Evolutionary conservation across 53 echinoderm and acorn worm species (phyloP).

Genomic region (Crossaster papposus): DNA sequence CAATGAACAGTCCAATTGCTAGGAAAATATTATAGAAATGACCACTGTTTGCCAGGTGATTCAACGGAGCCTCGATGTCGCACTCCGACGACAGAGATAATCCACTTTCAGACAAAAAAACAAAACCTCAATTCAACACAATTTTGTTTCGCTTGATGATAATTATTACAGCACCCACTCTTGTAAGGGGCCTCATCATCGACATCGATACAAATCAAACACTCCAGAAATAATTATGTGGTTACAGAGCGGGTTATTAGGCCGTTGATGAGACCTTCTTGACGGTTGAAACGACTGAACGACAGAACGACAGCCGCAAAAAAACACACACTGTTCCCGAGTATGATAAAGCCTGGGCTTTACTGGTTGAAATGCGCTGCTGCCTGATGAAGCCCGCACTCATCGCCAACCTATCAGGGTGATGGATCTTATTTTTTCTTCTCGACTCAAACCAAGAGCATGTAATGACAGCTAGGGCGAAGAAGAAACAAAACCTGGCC

Average conservation of each 20-base stretch:
- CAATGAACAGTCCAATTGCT: background rate
- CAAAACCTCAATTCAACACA: background rate
- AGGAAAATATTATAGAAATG: background rate
- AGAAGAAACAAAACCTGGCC: conserved; percentile 13
- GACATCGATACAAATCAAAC: conserved; percentile 53
- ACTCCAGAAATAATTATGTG: conserved; percentile 21
- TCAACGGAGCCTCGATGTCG: background rate
- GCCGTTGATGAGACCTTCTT: background rate
- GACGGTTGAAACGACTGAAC: background rate
- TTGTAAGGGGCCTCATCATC: background rate
- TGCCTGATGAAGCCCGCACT: conserved; percentile 1
- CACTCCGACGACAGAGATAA: background rate
- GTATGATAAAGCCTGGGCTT: background rate
- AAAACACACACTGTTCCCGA: background rate
- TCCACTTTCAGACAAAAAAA: background rate
- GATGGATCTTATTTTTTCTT: conserved; percentile 12
- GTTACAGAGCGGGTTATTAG: conserved; percentile 1
- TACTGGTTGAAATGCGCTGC: background rate
- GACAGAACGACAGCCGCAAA: background rate
- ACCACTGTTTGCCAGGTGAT: background rate
- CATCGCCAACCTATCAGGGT: conserved; percentile 11
- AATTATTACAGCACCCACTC: background rate
- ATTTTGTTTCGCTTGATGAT: background rate
- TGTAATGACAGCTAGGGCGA: conserved; percentile 31
- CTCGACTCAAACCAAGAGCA: background rate